Evolutionary conservation across 2,888 invertebrate species (phyloP).

Genomic region (Mesorhabditis belari): DNA sequence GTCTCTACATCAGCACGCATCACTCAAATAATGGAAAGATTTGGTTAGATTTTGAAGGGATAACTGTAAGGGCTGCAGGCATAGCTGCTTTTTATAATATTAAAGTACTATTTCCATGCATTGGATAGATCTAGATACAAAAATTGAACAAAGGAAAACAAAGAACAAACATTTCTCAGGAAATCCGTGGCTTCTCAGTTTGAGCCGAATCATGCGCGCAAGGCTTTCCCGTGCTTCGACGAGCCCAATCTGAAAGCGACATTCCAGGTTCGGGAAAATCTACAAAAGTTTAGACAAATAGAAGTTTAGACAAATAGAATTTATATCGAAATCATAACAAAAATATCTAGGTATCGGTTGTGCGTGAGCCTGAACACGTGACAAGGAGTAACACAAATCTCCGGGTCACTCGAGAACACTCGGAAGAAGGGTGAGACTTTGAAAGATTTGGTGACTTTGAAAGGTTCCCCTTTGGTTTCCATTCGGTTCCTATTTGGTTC

Average conservation of each 20-base stretch:
- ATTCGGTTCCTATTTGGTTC: too few relatives aligned
- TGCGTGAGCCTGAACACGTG: slow-evolving; percentile 27
- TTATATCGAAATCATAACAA: slow-evolving; percentile 1
- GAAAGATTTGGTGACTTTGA: too few relatives aligned
- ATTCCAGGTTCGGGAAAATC: slow-evolving; percentile 6
- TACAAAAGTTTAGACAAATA: neutral
- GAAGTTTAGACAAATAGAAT: neutral
- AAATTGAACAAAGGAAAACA: too few relatives aligned
- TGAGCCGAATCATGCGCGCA: slow-evolving; percentile 39
- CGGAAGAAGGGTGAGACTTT: slow-evolving; percentile 11
- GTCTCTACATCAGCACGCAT: slow-evolving; percentile 23
- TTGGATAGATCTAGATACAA: too few relatives aligned
- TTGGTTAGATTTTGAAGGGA: slow-evolving; percentile 5
- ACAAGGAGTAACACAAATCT: slow-evolving; percentile 36
- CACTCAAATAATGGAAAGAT: slow-evolving; percentile 4
- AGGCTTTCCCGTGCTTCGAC: slow-evolving; percentile 43
- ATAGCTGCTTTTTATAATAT: neutral
- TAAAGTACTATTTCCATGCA: neutral
- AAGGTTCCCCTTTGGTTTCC: too few relatives aligned
- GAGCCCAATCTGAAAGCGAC: slow-evolving; percentile 40
- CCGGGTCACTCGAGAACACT: slow-evolving; percentile 15
- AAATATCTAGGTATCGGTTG: slow-evolving; percentile 8
- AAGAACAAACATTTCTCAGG: slow-evolving; percentile 18
- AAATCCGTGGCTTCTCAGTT: slow-evolving; percentile 42
- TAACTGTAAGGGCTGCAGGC: neutral